Evolutionary conservation across 1,140 invertebrate species (phyloP).

Genomic region (Heliconius congener): DNA sequence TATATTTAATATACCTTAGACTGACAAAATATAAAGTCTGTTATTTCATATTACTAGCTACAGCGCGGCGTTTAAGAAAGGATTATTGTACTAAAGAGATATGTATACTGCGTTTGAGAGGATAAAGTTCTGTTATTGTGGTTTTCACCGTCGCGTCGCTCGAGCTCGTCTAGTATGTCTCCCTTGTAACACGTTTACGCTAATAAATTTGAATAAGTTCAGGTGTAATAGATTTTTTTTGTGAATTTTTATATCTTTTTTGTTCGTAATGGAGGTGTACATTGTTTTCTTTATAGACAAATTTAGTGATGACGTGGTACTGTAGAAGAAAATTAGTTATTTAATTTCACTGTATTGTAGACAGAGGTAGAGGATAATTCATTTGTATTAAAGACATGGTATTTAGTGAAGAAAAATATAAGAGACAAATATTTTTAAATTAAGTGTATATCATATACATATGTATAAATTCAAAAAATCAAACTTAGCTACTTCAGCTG

Average conservation of each 20-base stretch:
- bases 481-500: too few species aligned
- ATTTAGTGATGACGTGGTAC: neutral
- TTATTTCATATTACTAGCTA: slow-evolving; percentile 1
- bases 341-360: too few species aligned
- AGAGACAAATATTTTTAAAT: too few species aligned
- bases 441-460: too few species aligned
- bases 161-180: slow-evolving; percentile 27
- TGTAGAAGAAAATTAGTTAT: too few species aligned
- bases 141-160: slow-evolving; percentile 44
- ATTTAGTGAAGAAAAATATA: too few species aligned
- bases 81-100: slow-evolving; percentile 63
- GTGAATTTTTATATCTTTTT: slow-evolving; percentile 2
- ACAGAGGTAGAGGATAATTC: too few species aligned
- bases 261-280: too few species aligned
- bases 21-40: neutral
- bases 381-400: too few species aligned
- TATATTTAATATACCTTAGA: too few species aligned
- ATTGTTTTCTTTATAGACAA: neutral
- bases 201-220: slow-evolving; percentile 38
- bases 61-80: slow-evolving; percentile 50
- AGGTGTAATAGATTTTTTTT: slow-evolving; percentile 10
- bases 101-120: slow-evolving; percentile 44
- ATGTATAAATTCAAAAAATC: too few species aligned
- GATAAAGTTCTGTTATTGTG: slow-evolving; percentile 61
- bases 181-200: slow-evolving; percentile 25